A percentile compares a stretch with the other conserved stretches of the same genome.
Evolutionary conservation across 2,113 vertebrate species (phyloP).

Genomic region (Laticauda colubrina): DNA sequence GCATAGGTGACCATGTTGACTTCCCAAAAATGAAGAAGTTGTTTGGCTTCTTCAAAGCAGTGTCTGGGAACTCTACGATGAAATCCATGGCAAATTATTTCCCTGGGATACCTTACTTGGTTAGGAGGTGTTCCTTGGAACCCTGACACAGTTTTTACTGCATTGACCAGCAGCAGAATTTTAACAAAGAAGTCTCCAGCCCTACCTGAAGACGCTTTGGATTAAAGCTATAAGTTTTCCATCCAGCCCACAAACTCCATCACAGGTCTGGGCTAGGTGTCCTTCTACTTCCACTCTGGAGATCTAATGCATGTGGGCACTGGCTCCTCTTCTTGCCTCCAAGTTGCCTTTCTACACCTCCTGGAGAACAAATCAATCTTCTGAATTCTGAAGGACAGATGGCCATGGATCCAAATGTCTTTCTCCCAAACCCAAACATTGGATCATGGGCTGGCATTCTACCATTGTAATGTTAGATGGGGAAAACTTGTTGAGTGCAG

Average conservation of each 20-base stretch:
- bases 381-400: not conserved
- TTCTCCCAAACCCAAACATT: not conserved
- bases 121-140: too few relatives aligned
- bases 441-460: not conserved
- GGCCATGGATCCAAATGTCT: not conserved
- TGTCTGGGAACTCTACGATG: too few relatives aligned
- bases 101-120: too few relatives aligned
- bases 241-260: not conserved
- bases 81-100: too few relatives aligned
- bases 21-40: not conserved
- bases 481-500: slow-evolving; percentile 1
- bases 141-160: not conserved
- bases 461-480: not conserved
- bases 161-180: not conserved
- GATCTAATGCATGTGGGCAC: too few relatives aligned
- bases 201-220: not conserved
- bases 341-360: not conserved
- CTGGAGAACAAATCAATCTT: not conserved
- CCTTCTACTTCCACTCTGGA: not conserved
- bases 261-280: not conserved
- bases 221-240: not conserved
- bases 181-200: not conserved
- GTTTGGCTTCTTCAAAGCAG: not conserved
- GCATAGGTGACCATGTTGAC: not conserved
- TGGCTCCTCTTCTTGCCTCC: not conserved